These are phyloP conservation scores for Bradynema listronoti DNA, from an alignment of 1,140 invertebrate genomes.

Conservation along the genomic window DNA sequence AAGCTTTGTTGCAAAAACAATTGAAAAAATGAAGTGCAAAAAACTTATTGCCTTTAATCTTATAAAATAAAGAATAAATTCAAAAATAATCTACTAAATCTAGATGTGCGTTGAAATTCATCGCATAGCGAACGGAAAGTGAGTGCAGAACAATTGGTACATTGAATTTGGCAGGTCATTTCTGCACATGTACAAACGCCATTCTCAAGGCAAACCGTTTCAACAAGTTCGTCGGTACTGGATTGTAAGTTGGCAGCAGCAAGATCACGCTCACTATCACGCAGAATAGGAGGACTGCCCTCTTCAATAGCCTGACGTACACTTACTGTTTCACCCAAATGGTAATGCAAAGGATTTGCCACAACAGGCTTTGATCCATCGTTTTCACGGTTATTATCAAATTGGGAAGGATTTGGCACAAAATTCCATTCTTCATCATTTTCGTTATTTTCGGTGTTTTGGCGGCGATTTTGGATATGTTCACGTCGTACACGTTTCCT, in stretches of 20 bases:
- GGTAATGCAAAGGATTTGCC: too few relatives aligned
- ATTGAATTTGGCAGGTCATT: conserved; percentile 29
- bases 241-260: conserved; percentile 4
- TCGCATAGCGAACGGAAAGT: conserved; percentile 30
- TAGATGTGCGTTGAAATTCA: conserved; percentile 19
- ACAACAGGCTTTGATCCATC: neutral
- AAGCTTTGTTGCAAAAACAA: neutral
- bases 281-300: too few relatives aligned
- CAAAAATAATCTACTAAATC: conserved; percentile 21
- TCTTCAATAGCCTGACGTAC: too few relatives aligned
- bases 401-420: neutral
- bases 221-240: conserved; percentile 14
- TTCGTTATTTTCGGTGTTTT: neutral
- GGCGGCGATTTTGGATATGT: neutral
- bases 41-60: neutral
- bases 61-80: conserved; percentile 6
- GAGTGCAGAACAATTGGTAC: conserved; percentile 22
- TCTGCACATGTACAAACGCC: conserved; percentile 41
- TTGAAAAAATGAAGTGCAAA: conserved; percentile 6
- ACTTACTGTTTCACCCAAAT: too few relatives aligned
- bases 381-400: conserved; percentile 8
- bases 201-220: conserved; percentile 35
- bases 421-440: conserved; percentile 2
- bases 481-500: neutral
- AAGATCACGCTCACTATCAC: too few relatives aligned